A percentile compares a stretch with the other conserved stretches of the same genome.
These are phyloP conservation scores for Acholoe squamosa DNA, from an alignment of 2,888 invertebrate species.

Conservation along the genomic window DNA sequence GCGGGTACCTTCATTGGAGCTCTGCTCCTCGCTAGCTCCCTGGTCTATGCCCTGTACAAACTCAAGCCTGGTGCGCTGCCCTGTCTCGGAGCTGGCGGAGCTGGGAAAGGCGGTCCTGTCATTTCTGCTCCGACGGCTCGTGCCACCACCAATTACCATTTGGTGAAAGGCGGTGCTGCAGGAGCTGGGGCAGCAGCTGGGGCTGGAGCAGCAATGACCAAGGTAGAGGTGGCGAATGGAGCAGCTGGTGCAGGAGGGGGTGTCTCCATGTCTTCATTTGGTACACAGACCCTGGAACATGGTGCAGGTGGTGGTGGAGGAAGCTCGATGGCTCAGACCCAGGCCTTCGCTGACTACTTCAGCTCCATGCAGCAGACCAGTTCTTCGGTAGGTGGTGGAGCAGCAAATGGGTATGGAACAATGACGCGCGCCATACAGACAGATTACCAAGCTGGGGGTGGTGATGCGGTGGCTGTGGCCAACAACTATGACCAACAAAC, in stretches of 20 bases:
- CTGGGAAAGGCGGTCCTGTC: slow-evolving; percentile 54
- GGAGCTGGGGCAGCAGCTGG: slow-evolving; percentile 6
- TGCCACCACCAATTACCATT: slow-evolving; percentile 66
- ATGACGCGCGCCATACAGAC: slow-evolving; percentile 67
- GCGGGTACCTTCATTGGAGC: slow-evolving; percentile 72
- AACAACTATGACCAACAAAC: slow-evolving; percentile 59
- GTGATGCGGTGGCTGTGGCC: slow-evolving; percentile 53
- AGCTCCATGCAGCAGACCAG: slow-evolving; percentile 43
- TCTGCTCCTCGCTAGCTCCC: slow-evolving; percentile 69
- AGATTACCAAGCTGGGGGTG: slow-evolving; percentile 57
- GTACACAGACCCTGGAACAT: slow-evolving; percentile 58
- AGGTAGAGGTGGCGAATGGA: slow-evolving; percentile 64
- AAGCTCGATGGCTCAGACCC: not conserved
- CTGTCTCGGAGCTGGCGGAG: slow-evolving; percentile 63
- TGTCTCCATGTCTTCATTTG: slow-evolving; percentile 27
- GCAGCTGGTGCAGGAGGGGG: slow-evolving; percentile 66
- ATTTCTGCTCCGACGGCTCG: slow-evolving; percentile 74
- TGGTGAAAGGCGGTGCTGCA: slow-evolving; percentile 39
- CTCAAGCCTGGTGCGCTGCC: slow-evolving; percentile 71
- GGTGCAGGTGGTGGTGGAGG: not conserved
- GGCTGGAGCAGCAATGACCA: slow-evolving; percentile 44
- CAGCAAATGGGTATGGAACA: slow-evolving; percentile 61
- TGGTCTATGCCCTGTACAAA: slow-evolving; percentile 73
- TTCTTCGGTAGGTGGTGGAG: slow-evolving; percentile 22
- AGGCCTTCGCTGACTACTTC: slow-evolving; percentile 50